Base-by-base conservation (phyloP, 1,140 invertebrate species). In the Aphelinus atriplicis region DNA sequence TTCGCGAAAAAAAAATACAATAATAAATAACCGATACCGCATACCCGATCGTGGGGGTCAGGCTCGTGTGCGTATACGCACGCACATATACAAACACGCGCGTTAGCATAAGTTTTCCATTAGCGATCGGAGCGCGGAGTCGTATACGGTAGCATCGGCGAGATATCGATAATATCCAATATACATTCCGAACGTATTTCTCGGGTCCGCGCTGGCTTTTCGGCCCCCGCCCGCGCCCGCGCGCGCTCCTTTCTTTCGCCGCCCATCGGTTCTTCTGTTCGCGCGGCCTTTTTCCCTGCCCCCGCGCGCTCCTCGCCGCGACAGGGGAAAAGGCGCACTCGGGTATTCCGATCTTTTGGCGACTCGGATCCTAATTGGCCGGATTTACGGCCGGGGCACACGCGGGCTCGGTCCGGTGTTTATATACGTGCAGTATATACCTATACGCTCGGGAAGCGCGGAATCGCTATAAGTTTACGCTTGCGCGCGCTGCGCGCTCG, bases 31-130 rank as follows among this genome's bases (percentile, higher is more conserved):
- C 84, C 80, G 80, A 84, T 76, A 72, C 50, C 3, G 3, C 7
- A 9, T 60, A 55, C n/a, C 63, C 50, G 51, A 4, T 80, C 63
- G 67, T 73, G 77, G n/a, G 57, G 72, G 50, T 62, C 46, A 68
- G 56, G 72, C 68, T 80, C 57, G 42, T 62, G 9, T 62, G 26
- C 45, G 7, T n/a, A 50, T 7, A 56, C 26, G 26, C 26, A 26
- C 26, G n/a, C n/a, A 26, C 26, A 26, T 26, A 26, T 26, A 26
- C 48, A 26, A 26, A 10, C 47, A 50, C 1, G 4, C n/a, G 9
- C 43, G 50, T 84, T 83, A 77, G 80, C 83, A 86, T 84, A 84
- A 86, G 77, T 82, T 84, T 86, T 86, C 84, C 83, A 85, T 86
- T 84, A 85, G 80, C 78, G 68, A 55, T 58, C 74, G 77, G 72